phyloP scores from a whole-genome alignment of 2,888 invertebrate genomes.

The Oscheius sp. region DNA sequence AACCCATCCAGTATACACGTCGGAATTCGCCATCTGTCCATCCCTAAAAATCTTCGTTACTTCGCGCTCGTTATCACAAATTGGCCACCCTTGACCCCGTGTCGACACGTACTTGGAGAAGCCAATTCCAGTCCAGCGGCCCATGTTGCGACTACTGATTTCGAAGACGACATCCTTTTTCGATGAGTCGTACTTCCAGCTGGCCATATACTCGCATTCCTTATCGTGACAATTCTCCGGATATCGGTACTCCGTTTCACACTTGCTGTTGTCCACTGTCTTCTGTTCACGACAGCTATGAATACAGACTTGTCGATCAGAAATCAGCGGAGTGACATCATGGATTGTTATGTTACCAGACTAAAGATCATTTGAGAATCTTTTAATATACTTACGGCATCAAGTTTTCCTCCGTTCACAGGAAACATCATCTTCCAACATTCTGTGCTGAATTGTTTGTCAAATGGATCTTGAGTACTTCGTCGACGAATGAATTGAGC shows the following conservation, averaged over 20 bases:
- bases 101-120: constrained; percentile 56
- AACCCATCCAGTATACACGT: constrained; percentile 70
- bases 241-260: constrained; percentile 67
- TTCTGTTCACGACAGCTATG: constrained; percentile 49
- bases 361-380: constrained; percentile 15
- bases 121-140: constrained; percentile 71
- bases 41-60: constrained; percentile 33
- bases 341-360: constrained; percentile 62
- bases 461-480: constrained; percentile 59
- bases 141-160: constrained; percentile 65
- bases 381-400: constrained; percentile 35
- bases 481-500: constrained; percentile 67
- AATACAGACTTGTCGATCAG: constrained; percentile 62
- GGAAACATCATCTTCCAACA: constrained; percentile 69
- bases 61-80: constrained; percentile 34
- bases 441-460: constrained; percentile 59
- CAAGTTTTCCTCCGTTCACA: constrained; percentile 63
- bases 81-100: constrained; percentile 3
- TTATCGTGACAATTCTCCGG: constrained; percentile 64
- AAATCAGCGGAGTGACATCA: constrained; percentile 55
- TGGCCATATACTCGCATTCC: constrained; percentile 69
- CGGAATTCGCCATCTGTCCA: constrained; percentile 68
- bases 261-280: constrained; percentile 32
- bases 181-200: constrained; percentile 63
- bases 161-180: constrained; percentile 66